These are phyloP conservation scores for Solenopsis invicta DNA, from an alignment of 1,140 invertebrate species.

Conservation along the genomic window DNA sequence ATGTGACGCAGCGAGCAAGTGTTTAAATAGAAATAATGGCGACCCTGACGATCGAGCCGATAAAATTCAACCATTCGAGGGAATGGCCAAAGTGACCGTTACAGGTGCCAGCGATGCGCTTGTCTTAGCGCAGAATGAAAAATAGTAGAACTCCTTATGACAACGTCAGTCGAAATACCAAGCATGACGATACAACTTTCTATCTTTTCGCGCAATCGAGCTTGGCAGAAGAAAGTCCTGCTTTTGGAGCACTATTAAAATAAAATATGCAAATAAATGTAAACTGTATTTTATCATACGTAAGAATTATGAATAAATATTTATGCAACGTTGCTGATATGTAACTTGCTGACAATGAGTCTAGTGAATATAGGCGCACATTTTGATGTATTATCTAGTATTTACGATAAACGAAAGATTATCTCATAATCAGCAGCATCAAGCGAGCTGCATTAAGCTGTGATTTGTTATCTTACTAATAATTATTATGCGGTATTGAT, in stretches of 20 bases:
- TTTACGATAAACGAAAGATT: neutral
- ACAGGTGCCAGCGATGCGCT: slow-evolving; percentile 14
- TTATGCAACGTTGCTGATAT: neutral
- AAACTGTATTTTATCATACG: neutral
- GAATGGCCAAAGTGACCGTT: slow-evolving; percentile 43
- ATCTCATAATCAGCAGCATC: neutral
- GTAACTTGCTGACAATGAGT: neutral
- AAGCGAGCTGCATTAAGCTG: neutral
- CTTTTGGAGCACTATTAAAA: neutral
- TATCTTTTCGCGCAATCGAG: neutral
- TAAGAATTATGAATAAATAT: slow-evolving; percentile 10
- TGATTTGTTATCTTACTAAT: slow-evolving; percentile 29
- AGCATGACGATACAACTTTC: neutral
- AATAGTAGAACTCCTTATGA: neutral
- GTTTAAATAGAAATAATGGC: slow-evolving; percentile 81
- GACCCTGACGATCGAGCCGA: slow-evolving; percentile 73
- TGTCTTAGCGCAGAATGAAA: neutral
- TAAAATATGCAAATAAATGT: neutral
- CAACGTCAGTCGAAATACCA: neutral
- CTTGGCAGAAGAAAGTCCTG: neutral
- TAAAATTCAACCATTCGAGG: slow-evolving; percentile 71
- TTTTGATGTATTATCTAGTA: neutral
- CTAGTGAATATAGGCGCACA: neutral
- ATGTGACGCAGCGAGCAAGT: slow-evolving; percentile 75
- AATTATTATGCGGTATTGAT: slow-evolving; percentile 3